Percentiles rank a stretch among this genome's conserved stretches.
phyloP scores from a whole-genome alignment of 2,113 vertebrate genomes.

The Dicrurus megarhynchus region DNA sequence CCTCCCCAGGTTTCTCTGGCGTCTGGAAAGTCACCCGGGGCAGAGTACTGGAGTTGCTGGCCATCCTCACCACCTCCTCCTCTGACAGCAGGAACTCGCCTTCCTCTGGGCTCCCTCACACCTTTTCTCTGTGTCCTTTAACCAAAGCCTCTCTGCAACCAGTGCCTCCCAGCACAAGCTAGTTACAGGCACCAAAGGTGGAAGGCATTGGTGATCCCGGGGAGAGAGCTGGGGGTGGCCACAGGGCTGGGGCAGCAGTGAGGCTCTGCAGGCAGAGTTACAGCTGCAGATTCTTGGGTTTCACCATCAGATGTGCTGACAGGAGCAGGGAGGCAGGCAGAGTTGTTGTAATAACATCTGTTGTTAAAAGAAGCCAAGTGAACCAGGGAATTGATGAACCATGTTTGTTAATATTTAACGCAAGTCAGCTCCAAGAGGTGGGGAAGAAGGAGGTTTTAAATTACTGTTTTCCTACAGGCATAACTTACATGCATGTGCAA shows the following conservation, averaged over 20 bases:
- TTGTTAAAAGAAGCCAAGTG: slow-evolving; percentile 52
- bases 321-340: slow-evolving; percentile 4
- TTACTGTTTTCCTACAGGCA: slow-evolving; percentile 26
- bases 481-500: neutral
- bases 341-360: slow-evolving; percentile 49
- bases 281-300: slow-evolving; percentile 13
- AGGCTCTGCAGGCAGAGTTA: slow-evolving; percentile 7
- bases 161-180: neutral
- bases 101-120: neutral
- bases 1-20: slow-evolving; percentile 75
- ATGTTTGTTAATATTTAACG: slow-evolving; percentile 61
- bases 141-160: neutral
- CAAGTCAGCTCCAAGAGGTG: slow-evolving; percentile 1
- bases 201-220: neutral
- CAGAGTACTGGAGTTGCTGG: slow-evolving; percentile 78
- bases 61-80: slow-evolving; percentile 68
- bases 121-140: neutral
- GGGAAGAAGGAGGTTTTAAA: slow-evolving; percentile 36
- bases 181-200: neutral
- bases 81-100: neutral
- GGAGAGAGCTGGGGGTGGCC: neutral
- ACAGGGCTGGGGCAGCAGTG: neutral
- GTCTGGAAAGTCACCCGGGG: slow-evolving; percentile 87
- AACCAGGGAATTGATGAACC: slow-evolving; percentile 35
- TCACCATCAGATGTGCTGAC: neutral